These are phyloP conservation scores for Tichodroma muraria DNA, from an alignment of 2,113 vertebrate genomes.

Conservation along the genomic window DNA sequence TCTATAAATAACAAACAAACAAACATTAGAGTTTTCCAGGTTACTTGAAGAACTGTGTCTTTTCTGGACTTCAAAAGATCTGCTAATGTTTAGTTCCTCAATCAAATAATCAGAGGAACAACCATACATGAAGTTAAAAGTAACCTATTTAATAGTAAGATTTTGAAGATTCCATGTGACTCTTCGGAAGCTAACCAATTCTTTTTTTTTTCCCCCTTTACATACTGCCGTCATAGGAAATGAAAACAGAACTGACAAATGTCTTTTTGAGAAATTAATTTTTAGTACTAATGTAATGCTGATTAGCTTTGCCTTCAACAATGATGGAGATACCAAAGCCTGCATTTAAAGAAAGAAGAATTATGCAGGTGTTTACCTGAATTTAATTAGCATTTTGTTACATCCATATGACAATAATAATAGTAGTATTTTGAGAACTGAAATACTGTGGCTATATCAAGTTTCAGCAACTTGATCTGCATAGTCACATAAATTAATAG, in stretches of 20 bases:
- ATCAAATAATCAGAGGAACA: background rate
- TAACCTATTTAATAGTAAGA: background rate
- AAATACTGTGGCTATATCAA: background rate
- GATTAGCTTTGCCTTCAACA: background rate
- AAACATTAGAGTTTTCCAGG: background rate
- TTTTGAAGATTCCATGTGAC: background rate
- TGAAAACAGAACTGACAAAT: background rate
- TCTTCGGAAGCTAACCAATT: background rate
- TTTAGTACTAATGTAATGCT: background rate
- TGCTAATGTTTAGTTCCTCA: background rate
- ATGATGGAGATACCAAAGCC: background rate
- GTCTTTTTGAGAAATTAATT: background rate
- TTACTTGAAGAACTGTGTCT: background rate
- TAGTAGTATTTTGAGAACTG: background rate
- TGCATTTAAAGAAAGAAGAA: background rate
- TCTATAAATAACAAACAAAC: background rate
- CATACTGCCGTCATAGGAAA: background rate
- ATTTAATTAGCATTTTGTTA: background rate
- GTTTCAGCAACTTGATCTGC: background rate
- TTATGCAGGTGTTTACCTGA: background rate
- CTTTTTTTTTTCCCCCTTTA: background rate
- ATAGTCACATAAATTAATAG: background rate
- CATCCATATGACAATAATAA: background rate
- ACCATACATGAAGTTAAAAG: background rate
- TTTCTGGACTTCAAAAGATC: background rate